Base-by-base conservation (phyloP, 2,888 invertebrate species). In the Calameuta idolon region DNA sequence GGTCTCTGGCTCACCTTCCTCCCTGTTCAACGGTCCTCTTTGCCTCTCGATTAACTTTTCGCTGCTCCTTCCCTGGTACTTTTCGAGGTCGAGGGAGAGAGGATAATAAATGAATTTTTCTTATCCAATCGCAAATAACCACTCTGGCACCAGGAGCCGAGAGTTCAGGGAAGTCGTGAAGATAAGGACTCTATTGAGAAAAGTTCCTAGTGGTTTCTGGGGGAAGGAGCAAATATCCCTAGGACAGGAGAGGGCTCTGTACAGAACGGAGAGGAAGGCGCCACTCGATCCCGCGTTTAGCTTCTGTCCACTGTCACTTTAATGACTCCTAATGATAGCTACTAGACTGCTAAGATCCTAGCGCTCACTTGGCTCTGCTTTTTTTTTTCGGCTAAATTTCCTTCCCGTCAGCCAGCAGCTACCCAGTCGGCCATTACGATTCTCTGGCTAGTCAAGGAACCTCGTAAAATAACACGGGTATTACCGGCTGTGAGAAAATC, bases 241-340 rank as follows among this genome's bases (percentile, higher is more conserved):
- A 15, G 40, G 5, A 15, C 33, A 33, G 33, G 15, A 4, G n/a
- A n/a, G 12, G 30, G 5, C 69, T 69, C n/a, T n/a, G 23, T 71
- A 30, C 71, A 0, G 71, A 15, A 30, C n/a, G 30, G 30, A 71
- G 40, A 40, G 15, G 40, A 40, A 40, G 31, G 33, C 69, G 69
- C 69, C 69, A 69, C 30, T 69, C 11, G 69, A 69, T 30, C 69
- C 33, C 81, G 78, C 79, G 79, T 76, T 83, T 82, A 84, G 83
- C 82, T 85, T 82, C 84, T 84, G 85, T 85, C 84, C 83, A 82
- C 85, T 81, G 85, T 82, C 85, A 78, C 84, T 80, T 82, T 85
- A 85, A 85, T 83, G 84, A 83, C 83, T 79, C 81, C 80, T 85
- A 85, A 85, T 85, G 85, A 85, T 85, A 84, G 85, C 83, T 78